These are phyloP conservation scores for Xenopus laevis DNA, from an alignment of 2,113 vertebrate genomes.

Conservation along the genomic window DNA sequence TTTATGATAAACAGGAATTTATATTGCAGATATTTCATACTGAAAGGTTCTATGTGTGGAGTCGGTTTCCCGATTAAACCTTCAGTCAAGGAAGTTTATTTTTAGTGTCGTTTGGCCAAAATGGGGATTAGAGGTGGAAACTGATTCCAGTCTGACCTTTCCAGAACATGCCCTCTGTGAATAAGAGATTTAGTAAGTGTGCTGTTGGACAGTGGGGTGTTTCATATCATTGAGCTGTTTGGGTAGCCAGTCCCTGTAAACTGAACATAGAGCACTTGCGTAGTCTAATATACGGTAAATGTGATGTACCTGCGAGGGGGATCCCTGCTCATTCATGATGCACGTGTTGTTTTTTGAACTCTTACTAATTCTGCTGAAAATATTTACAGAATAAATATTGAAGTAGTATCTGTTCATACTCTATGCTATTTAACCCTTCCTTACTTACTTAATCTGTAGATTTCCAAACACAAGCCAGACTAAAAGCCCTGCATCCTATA, in stretches of 20 bases:
- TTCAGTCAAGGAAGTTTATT: constrained; percentile 1
- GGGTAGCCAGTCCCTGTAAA: background rate
- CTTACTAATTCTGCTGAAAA: too few relatives aligned
- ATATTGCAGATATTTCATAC: background rate
- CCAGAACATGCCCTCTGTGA: background rate
- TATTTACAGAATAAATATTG: too few relatives aligned
- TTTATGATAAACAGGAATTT: background rate
- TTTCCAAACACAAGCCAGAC: too few relatives aligned
- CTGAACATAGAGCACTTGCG: background rate
- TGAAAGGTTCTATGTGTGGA: background rate
- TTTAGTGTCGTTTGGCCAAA: constrained; percentile 1
- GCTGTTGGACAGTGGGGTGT: background rate
- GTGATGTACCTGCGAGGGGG: background rate
- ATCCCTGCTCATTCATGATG: background rate
- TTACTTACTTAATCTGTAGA: too few relatives aligned
- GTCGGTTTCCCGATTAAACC: background rate
- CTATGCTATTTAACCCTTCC: too few relatives aligned
- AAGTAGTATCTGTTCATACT: too few relatives aligned
- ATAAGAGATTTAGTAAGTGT: background rate
- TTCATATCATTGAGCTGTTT: background rate
- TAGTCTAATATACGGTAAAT: background rate
- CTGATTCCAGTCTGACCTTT: background rate
- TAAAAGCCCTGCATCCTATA: too few relatives aligned
- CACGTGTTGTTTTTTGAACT: background rate
- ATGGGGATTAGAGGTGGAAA: background rate